A percentile compares a stretch with the other conserved stretches of the same genome.
These are phyloP conservation scores for Petrolisthes cinctipes DNA, from an alignment of 2,888 invertebrate genomes.

Conservation along the genomic window DNA sequence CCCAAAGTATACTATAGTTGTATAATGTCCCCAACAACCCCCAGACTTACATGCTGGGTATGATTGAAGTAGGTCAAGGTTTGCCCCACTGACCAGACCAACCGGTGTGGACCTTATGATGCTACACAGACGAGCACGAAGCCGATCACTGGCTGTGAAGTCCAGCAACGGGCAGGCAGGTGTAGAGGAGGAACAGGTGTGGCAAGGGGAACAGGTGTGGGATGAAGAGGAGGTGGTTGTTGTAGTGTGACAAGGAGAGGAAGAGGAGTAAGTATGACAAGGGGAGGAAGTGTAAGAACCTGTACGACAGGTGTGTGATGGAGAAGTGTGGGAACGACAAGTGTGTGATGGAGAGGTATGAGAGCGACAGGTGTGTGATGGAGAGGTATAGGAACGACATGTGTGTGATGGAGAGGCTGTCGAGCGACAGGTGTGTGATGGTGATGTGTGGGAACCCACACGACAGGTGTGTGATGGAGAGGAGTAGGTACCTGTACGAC, in stretches of 20 bases:
- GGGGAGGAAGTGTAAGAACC: too few species aligned
- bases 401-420: too few species aligned
- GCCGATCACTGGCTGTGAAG: conserved; percentile 70
- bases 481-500: neutral
- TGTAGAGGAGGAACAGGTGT: conserved; percentile 8
- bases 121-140: conserved; percentile 76
- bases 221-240: conserved; percentile 25
- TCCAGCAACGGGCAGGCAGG: conserved; percentile 45
- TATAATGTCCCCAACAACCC: neutral
- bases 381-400: too few species aligned
- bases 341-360: too few species aligned
- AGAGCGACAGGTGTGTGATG: too few species aligned
- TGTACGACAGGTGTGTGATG: too few species aligned
- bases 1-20: neutral
- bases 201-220: conserved; percentile 8
- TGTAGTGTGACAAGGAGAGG: neutral
- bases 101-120: conserved; percentile 76
- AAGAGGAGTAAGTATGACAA: neutral
- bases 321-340: too few species aligned
- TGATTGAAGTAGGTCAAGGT: conserved; percentile 55
- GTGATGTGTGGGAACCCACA: too few species aligned
- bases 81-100: conserved; percentile 55
- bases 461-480: neutral
- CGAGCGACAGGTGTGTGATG: too few species aligned
- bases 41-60: conserved; percentile 53